phyloP scores from a whole-genome alignment of 2,888 invertebrate genomes.

The Celastrina argiolus region DNA sequence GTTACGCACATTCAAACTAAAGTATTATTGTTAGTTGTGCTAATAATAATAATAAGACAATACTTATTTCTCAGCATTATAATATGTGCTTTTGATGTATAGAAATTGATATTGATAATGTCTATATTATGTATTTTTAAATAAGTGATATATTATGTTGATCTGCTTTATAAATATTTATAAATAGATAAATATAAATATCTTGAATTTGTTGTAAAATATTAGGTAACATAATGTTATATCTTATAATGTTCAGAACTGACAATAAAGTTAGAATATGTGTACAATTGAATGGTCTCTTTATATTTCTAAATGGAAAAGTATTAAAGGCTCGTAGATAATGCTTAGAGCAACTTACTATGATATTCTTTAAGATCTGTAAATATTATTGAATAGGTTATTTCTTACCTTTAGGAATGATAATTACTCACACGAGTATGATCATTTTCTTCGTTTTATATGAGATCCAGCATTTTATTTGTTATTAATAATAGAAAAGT shows the following conservation, averaged over 20 bases:
- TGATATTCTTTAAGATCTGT: neutral
- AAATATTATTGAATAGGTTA: neutral
- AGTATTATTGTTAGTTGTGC: slow-evolving; percentile 39
- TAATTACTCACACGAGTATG: too few species aligned
- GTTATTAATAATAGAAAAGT: slow-evolving; percentile 26
- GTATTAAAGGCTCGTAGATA: slow-evolving; percentile 23
- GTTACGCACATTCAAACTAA: slow-evolving; percentile 50
- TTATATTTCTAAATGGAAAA: slow-evolving; percentile 55
- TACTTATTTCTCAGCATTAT: slow-evolving; percentile 46
- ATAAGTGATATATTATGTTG: slow-evolving; percentile 4
- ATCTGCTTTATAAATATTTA: slow-evolving; percentile 2
- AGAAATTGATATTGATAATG: slow-evolving; percentile 38
- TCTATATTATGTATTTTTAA: slow-evolving; percentile 24
- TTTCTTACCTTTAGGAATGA: neutral
- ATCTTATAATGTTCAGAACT: slow-evolving; percentile 67
- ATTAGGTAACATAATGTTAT: slow-evolving; percentile 37
- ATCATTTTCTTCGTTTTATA: neutral
- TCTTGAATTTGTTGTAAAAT: slow-evolving; percentile 41
- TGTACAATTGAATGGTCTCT: slow-evolving; percentile 61
- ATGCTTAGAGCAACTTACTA: slow-evolving; percentile 10
- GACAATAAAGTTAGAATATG: slow-evolving; percentile 71
- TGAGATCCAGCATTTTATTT: neutral
- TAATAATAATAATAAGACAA: slow-evolving; percentile 59
- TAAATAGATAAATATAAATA: slow-evolving; percentile 42
- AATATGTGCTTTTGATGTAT: slow-evolving; percentile 62